Percentiles rank a stretch among this genome's conserved stretches.
phyloP scores from a whole-genome alignment of 2,113 vertebrate species.

The Hystrix cristata region DNA sequence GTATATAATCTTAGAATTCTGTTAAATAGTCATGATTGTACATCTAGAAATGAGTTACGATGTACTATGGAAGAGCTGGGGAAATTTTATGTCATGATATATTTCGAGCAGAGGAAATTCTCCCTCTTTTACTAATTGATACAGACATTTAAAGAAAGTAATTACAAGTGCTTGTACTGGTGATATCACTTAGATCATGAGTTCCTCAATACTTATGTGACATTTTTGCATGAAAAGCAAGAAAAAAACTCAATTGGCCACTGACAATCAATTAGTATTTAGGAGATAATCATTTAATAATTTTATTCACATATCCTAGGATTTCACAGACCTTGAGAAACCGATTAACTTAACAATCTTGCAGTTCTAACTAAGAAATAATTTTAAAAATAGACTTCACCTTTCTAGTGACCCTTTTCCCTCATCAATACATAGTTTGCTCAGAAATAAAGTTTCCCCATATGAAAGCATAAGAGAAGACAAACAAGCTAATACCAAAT shows the following conservation, averaged over 20 bases:
- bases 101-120: background rate
- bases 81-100: background rate
- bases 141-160: background rate
- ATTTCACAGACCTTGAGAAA: slow-evolving; percentile 14
- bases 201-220: background rate
- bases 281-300: background rate
- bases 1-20: background rate
- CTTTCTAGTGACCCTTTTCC: background rate
- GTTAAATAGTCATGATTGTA: background rate
- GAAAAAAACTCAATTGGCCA: background rate
- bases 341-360: background rate
- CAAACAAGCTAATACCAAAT: background rate
- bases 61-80: background rate
- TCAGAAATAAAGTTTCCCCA: background rate
- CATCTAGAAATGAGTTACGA: slow-evolving; percentile 16
- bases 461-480: background rate
- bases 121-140: background rate
- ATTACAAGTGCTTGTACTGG: background rate
- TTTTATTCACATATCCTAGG: background rate
- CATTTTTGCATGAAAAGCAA: background rate
- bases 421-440: background rate
- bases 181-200: background rate
- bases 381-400: background rate
- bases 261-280: background rate
- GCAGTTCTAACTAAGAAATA: background rate